Percentiles rank a stretch among this genome's conserved stretches.
Conservation (phyloP, 1,140 invertebrate species). For the Aphaenogaster ashmeadi region DNA sequence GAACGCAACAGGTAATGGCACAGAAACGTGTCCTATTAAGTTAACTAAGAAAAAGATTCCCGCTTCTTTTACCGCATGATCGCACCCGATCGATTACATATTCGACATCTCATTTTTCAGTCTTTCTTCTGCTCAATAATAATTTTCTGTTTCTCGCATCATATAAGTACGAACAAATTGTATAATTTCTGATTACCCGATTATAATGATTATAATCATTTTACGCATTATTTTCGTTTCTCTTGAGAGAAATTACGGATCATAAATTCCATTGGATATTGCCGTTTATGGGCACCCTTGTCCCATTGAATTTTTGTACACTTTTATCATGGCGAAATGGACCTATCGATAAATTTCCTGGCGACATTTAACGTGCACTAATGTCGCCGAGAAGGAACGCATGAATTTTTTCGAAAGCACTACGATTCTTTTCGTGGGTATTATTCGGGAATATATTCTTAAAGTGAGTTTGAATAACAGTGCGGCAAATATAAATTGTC, state of each 20-base stretch:
- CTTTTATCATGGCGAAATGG: slow-evolving; percentile 2
- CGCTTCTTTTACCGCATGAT: background rate
- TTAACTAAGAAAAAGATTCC: slow-evolving; percentile 48
- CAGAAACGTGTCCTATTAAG: slow-evolving; percentile 28
- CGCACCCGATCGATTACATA: slow-evolving; percentile 16
- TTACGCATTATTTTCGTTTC: background rate
- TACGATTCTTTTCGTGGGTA: background rate
- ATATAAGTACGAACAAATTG: background rate
- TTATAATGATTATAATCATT: background rate
- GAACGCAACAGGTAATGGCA: slow-evolving; percentile 60
- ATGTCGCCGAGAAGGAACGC: background rate
- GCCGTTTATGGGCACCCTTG: background rate
- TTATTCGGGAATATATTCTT: background rate
- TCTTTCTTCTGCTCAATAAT: background rate
- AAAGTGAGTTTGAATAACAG: background rate
- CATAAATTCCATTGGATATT: background rate
- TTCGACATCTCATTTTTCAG: background rate
- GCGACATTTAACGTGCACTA: slow-evolving; percentile 22
- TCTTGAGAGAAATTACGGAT: background rate
- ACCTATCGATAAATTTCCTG: background rate
- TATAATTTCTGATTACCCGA: background rate
- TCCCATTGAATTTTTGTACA: slow-evolving; percentile 11
- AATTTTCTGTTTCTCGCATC: background rate
- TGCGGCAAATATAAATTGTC: background rate
- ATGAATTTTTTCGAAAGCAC: background rate